A percentile compares a stretch with the other conserved stretches of the same genome.
phyloP scores from a whole-genome alignment of 2,113 vertebrate genomes.

The Sylvietta virens region DNA sequence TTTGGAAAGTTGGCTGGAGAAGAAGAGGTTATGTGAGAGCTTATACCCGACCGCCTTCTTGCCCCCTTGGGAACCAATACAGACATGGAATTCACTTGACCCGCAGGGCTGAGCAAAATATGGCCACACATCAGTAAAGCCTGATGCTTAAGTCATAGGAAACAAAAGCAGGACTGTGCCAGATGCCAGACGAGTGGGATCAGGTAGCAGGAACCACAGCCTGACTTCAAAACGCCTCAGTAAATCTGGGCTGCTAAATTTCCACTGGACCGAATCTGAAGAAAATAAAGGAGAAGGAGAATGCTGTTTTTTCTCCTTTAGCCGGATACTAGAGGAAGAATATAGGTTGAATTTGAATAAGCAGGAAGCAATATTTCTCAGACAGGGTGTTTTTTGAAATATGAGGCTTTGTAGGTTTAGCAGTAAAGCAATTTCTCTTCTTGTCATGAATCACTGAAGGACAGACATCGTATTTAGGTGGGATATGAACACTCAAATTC shows the following conservation, averaged over 20 bases:
- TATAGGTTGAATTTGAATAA: background rate
- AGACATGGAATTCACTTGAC: conserved; percentile 65
- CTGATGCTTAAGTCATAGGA: conserved; percentile 57
- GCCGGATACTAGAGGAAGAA: background rate
- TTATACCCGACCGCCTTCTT: conserved; percentile 40
- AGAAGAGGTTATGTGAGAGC: conserved; percentile 62
- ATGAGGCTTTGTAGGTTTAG: background rate
- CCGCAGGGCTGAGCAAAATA: conserved; percentile 47
- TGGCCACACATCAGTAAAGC: conserved; percentile 59
- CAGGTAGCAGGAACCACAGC: conserved; percentile 57
- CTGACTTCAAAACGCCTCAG: conserved; percentile 40
- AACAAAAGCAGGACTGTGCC: conserved; percentile 64
- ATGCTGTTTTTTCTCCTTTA: background rate
- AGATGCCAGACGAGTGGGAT: conserved; percentile 62
- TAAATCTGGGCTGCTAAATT: conserved; percentile 40
- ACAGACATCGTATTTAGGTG: background rate
- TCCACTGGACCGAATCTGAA: conserved; percentile 12
- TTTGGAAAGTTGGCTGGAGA: conserved; percentile 65
- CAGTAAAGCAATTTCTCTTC: background rate
- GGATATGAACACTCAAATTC: background rate
- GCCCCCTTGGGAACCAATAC: conserved; percentile 48
- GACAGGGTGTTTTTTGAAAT: background rate
- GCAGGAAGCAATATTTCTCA: background rate
- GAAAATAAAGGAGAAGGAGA: background rate
- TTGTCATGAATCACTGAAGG: background rate